A percentile compares a stretch with the other conserved stretches of the same genome.
phyloP scores from a whole-genome alignment of 2,113 vertebrate species.

The Sander lucioperca region DNA sequence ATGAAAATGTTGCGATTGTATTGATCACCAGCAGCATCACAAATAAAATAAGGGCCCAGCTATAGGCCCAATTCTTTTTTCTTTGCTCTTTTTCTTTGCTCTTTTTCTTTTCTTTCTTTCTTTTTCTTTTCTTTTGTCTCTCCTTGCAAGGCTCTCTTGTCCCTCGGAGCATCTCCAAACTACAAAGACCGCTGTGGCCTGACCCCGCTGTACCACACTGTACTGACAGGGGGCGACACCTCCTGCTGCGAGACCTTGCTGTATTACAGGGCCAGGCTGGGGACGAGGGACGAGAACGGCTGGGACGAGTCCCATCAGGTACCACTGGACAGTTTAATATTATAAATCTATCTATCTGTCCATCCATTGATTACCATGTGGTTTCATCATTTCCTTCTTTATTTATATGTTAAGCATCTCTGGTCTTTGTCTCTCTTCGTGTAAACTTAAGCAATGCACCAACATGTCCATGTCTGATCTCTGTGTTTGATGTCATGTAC shows the following conservation, averaged over 20 bases:
- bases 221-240: constrained; percentile 92
- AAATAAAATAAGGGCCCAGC: background rate
- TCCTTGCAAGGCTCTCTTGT: constrained; percentile 84
- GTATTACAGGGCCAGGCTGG: constrained; percentile 89
- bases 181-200: constrained; percentile 92
- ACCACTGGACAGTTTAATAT: constrained; percentile 21
- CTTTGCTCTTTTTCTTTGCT: background rate
- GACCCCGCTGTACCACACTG: constrained; percentile 93
- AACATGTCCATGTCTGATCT: constrained; percentile 31
- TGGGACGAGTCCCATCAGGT: constrained; percentile 95
- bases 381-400: constrained; percentile 48
- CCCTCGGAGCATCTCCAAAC: constrained; percentile 91
- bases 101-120: background rate
- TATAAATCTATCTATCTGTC: background rate
- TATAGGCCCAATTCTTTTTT: background rate
- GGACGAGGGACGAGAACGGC: constrained; percentile 90
- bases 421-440: constrained; percentile 15
- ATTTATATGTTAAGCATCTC: constrained; percentile 30
- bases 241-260: constrained; percentile 92
- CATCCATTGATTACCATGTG: background rate
- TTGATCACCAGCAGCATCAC: background rate
- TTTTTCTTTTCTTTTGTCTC: constrained; percentile 5
- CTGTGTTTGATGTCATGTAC: constrained; percentile 30
- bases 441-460: constrained; percentile 52
- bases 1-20: background rate